A percentile compares a stretch with the other conserved stretches of the same genome.
Conservation (phyloP, 2,113 vertebrate genomes). For the Melanerpes aurifrons region DNA sequence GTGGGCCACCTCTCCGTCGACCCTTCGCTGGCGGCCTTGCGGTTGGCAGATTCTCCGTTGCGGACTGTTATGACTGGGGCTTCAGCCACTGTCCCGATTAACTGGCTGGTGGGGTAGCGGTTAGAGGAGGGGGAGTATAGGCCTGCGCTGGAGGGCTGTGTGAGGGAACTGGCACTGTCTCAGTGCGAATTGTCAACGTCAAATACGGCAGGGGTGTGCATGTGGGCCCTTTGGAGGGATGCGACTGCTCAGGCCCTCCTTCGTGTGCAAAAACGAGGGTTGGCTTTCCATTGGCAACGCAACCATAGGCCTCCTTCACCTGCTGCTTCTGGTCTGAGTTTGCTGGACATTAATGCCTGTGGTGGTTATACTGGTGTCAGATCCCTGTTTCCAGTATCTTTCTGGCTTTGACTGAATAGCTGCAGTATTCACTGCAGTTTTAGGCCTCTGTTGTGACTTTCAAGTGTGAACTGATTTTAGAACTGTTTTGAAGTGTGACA, state of each 20-base stretch:
- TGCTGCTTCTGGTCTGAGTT: constrained; percentile 4
- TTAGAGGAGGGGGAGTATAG: not conserved
- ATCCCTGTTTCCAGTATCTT: not conserved
- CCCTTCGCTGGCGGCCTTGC: not conserved
- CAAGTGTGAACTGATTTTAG: not conserved
- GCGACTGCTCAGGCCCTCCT: not conserved
- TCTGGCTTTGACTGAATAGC: not conserved
- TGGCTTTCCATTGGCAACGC: not conserved
- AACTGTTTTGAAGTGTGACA: not conserved
- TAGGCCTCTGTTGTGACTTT: not conserved
- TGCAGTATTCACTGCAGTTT: not conserved
- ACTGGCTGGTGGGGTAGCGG: not conserved
- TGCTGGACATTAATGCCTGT: not conserved
- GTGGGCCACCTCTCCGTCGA: not conserved
- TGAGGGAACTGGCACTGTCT: not conserved
- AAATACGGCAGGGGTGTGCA: not conserved
- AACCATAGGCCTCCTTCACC: not conserved
- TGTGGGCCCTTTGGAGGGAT: not conserved
- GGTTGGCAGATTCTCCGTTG: not conserved
- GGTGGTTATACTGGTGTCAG: not conserved
- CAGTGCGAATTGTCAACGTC: not conserved
- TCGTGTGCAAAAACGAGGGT: not conserved
- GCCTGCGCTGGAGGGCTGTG: not conserved
- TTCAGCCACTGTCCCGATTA: no score
- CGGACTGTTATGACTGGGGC: no score